Evolutionary conservation across 2,797 vertebrate species (phyloP).

Genomic region (Tokudaia muenninki): DNA sequence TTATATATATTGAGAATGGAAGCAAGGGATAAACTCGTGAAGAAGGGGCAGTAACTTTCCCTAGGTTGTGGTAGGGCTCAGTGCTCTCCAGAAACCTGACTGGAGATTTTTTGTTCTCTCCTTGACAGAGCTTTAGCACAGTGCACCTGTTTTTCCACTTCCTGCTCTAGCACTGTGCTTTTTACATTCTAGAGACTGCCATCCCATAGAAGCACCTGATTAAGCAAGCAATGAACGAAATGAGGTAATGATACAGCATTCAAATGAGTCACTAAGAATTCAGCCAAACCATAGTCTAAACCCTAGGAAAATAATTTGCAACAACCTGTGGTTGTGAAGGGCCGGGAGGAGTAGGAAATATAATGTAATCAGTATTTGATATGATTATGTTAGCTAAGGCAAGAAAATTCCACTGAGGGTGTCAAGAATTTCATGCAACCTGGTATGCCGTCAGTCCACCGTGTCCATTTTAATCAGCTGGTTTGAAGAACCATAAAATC

Average conservation of each 20-base stretch:
- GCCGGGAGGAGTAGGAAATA: not conserved
- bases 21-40: slow-evolving; percentile 54
- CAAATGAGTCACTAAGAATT: slow-evolving; percentile 73
- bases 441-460: not conserved
- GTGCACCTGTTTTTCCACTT: slow-evolving; percentile 51
- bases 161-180: slow-evolving; percentile 55
- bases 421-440: slow-evolving; percentile 36
- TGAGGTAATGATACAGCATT: slow-evolving; percentile 74
- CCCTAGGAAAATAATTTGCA: slow-evolving; percentile 56
- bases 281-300: slow-evolving; percentile 50
- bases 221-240: slow-evolving; percentile 77
- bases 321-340: slow-evolving; percentile 44
- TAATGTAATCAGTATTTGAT: slow-evolving; percentile 46
- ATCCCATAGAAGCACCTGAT: slow-evolving; percentile 63
- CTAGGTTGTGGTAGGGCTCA: not conserved
- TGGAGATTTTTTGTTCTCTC: slow-evolving; percentile 39
- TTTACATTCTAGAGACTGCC: slow-evolving; percentile 51
- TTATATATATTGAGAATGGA: slow-evolving; percentile 68
- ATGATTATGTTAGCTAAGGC: slow-evolving; percentile 23
- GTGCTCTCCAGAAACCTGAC: slow-evolving; percentile 10
- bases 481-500: not conserved
- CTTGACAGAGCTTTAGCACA: slow-evolving; percentile 29
- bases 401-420: slow-evolving; percentile 16
- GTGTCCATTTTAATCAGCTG: not conserved
- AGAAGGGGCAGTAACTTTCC: slow-evolving; percentile 42